These are phyloP conservation scores for Aporophyla nigra DNA, from an alignment of 2,888 invertebrate genomes.

Conservation along the genomic window DNA sequence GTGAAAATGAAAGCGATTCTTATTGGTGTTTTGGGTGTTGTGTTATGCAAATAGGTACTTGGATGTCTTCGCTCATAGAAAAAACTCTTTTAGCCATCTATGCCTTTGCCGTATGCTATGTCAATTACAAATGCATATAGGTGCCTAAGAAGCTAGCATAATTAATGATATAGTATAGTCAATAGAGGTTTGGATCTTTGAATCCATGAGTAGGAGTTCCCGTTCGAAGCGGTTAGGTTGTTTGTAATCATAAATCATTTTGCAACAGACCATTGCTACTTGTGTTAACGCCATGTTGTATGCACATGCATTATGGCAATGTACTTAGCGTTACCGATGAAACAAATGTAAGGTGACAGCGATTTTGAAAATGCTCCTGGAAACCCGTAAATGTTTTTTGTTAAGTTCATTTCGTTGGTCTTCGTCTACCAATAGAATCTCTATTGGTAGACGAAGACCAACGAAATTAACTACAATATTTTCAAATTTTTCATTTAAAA, in stretches of 20 bases:
- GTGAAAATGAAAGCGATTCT: too few species aligned
- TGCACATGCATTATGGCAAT: constrained; percentile 34
- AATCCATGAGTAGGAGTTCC: constrained; percentile 29
- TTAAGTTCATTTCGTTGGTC: too few species aligned
- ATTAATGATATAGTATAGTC: neutral
- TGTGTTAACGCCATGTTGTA: constrained; percentile 41
- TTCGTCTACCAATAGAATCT: too few species aligned
- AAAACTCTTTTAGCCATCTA: too few species aligned
- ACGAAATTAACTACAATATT: too few species aligned
- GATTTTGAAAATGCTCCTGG: constrained; percentile 3
- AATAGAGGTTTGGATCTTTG: constrained; percentile 12
- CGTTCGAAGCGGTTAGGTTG: constrained; percentile 21
- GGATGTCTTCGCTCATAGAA: neutral
- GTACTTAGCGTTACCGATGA: constrained; percentile 7
- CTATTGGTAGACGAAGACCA: too few species aligned
- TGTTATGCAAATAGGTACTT: too few species aligned
- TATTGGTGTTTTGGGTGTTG: too few species aligned
- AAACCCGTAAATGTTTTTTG: neutral
- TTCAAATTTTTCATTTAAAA: too few species aligned
- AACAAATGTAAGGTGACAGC: constrained; percentile 39
- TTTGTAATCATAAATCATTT: constrained; percentile 55
- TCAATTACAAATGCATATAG: too few species aligned
- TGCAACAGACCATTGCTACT: constrained; percentile 55
- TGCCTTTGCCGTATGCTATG: neutral
- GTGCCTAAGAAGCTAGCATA: neutral